Base-by-base conservation (phyloP, 2,113 vertebrate species). In the Circaetus gallicus region DNA sequence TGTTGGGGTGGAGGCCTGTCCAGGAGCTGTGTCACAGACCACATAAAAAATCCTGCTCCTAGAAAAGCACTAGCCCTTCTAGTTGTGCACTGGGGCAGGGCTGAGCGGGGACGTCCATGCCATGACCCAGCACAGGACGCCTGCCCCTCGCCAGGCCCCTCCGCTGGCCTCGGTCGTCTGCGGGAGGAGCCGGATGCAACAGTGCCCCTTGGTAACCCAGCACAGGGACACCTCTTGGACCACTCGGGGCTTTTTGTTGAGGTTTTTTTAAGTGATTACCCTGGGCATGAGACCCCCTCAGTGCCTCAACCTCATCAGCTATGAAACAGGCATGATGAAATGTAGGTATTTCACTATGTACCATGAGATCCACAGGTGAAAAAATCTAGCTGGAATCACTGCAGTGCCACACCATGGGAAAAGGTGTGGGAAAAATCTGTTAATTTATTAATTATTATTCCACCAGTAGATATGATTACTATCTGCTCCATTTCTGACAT, bases 21-120 rank as follows among this genome's bases (percentile, higher is more conserved):
- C 32, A 71, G 62, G 34, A 73, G 16, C 29, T 53, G 9, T 40
- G 38, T 58, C 61, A 70, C 58, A 66, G 32, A 40, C 9, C 17
- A 52, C 21, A 3, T 11, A 31, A 4, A 88, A 55, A 93, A 76
- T 72, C 47, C 47, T 49, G 16, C 28, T 49, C 29, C 62, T 42
- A 52, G 42, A 56, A 79, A 62, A 90, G 4, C 31, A 13, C 42
- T 82, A 56, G 7, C 15, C 52, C 20, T 1, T 10, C 4, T 52
- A 22, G 13, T 47, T 52, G 21, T 38, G 74, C 36, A 10, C 4
- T 1, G 4, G 19, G 24, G 15, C 42, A 74, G 38, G 42, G 20
- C 38, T 70, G n/a, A 80, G 45, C 1, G 3, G 32, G 25, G 17
- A 45, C 3, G 2, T 25, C 11, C 0, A 3, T 6, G 5, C 20